Conservation (phyloP, 1,140 invertebrate species). For the Diorhabda sublineata region DNA sequence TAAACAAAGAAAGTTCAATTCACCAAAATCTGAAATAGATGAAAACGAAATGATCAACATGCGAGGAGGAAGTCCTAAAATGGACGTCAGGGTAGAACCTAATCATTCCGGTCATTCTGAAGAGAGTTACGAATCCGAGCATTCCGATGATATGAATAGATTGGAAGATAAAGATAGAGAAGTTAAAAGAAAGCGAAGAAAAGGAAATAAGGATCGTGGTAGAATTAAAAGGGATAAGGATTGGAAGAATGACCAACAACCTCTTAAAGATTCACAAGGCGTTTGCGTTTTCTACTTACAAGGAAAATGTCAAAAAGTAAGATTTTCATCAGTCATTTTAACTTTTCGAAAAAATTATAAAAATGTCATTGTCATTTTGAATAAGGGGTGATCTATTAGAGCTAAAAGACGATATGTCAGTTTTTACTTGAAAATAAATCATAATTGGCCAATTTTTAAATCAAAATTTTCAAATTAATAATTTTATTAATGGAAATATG, state of each 20-base stretch:
- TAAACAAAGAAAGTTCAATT: conserved; percentile 44
- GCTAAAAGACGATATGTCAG: too few species aligned
- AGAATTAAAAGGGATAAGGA: conserved; percentile 25
- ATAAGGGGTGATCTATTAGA: too few species aligned
- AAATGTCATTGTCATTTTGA: too few species aligned
- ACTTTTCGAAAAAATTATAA: too few species aligned
- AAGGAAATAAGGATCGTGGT: conserved; percentile 30
- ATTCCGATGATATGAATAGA: conserved; percentile 30
- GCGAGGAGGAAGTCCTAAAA: conserved; percentile 60
- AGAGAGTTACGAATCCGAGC: conserved; percentile 37
- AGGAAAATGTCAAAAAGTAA: conserved; percentile 77
- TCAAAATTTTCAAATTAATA: too few species aligned
- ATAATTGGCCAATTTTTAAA: too few species aligned
- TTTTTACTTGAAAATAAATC: too few species aligned
- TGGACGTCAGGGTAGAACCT: conserved; percentile 14
- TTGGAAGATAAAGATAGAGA: conserved; percentile 17
- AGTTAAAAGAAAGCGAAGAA: conserved; percentile 25
- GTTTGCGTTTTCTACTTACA: conserved; percentile 82
- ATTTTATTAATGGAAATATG: too few species aligned
- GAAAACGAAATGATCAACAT: conserved; percentile 77
- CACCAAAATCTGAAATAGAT: conserved; percentile 55
- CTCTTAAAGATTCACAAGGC: conserved; percentile 59
- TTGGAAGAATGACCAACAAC: conserved; percentile 25
- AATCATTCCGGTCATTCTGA: conserved; percentile 28
- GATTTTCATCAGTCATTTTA: neutral